Evolutionary conservation across 2,113 vertebrate genomes (phyloP).

Genomic region (Coreoperca whiteheadi): DNA sequence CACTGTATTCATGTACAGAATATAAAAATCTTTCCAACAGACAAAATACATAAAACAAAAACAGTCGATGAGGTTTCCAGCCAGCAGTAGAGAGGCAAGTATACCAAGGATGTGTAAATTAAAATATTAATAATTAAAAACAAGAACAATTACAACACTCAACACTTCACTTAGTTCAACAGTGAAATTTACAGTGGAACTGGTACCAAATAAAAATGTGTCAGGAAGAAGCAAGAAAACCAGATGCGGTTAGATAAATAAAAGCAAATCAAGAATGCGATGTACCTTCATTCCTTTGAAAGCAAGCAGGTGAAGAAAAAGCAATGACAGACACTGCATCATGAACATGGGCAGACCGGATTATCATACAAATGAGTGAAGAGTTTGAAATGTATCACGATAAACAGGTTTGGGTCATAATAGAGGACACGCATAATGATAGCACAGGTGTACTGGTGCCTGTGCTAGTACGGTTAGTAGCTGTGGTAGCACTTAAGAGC

Average conservation of each 20-base stretch:
- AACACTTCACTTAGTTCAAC: conserved; percentile 82
- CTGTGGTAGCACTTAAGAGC: conserved; percentile 49
- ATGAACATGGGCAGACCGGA: conserved; percentile 35
- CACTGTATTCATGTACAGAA: conserved; percentile 73
- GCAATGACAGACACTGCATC: conserved; percentile 26
- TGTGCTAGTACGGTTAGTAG: conserved; percentile 38
- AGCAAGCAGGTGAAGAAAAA: conserved; percentile 45
- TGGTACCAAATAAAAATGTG: conserved; percentile 69
- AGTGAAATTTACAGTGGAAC: conserved; percentile 81
- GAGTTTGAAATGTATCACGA: conserved; percentile 28
- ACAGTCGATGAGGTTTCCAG: conserved; percentile 71
- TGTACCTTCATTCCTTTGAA: conserved; percentile 50
- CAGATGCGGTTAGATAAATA: conserved; percentile 45
- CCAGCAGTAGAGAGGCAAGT: conserved; percentile 77
- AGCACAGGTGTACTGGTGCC: conserved; percentile 39
- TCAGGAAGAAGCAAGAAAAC: conserved; percentile 51
- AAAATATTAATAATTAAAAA: conserved; percentile 81
- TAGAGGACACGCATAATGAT: conserved; percentile 30
- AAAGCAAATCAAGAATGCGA: conserved; percentile 57
- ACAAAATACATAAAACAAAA: conserved; percentile 56
- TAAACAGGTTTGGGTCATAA: conserved; percentile 24
- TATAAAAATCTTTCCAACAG: conserved; percentile 74
- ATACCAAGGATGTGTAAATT: conserved; percentile 77
- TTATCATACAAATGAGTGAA: conserved; percentile 42
- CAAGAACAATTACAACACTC: conserved; percentile 82